Evolutionary conservation across 2,797 vertebrate species (phyloP).

Genomic region (Acrocephalus scirpaceus): DNA sequence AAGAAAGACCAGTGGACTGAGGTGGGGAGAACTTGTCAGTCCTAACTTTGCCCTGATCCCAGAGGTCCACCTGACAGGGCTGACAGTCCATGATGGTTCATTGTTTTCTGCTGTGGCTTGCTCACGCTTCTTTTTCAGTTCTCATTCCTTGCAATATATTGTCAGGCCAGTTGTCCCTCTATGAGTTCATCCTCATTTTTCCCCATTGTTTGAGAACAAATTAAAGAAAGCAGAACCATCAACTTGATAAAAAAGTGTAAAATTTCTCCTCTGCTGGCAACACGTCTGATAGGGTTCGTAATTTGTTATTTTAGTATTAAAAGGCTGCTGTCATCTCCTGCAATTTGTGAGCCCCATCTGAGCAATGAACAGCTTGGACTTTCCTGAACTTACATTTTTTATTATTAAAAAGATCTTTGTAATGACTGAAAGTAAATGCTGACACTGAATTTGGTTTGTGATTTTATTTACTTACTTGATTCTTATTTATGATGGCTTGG

Average conservation of each 20-base stretch:
- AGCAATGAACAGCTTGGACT: slow-evolving; percentile 1
- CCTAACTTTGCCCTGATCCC: neutral
- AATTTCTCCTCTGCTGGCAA: neutral
- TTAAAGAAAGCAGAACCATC: neutral
- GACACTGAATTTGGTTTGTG: neutral
- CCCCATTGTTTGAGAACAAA: neutral
- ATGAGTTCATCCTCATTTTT: neutral
- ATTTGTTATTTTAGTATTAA: slow-evolving; percentile 4
- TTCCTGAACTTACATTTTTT: slow-evolving; percentile 29
- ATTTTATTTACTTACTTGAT: slow-evolving; percentile 50
- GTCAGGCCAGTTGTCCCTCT: neutral
- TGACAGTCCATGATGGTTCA: neutral
- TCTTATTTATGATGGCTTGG: slow-evolving; percentile 39
- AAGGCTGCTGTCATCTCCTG: neutral
- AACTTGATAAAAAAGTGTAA: neutral
- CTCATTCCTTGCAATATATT: neutral
- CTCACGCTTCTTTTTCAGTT: neutral
- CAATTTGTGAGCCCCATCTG: neutral
- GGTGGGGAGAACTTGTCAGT: neutral
- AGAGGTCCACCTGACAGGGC: neutral
- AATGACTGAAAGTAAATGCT: neutral
- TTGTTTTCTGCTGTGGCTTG: neutral
- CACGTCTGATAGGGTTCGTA: neutral
- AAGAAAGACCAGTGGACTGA: neutral
- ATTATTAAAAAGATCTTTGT: slow-evolving; percentile 9